Evolutionary conservation across 2,888 invertebrate species (phyloP), one percentile per base, ranked within the genome.

Genomic region (Chrysolina oricalcia): DNA sequence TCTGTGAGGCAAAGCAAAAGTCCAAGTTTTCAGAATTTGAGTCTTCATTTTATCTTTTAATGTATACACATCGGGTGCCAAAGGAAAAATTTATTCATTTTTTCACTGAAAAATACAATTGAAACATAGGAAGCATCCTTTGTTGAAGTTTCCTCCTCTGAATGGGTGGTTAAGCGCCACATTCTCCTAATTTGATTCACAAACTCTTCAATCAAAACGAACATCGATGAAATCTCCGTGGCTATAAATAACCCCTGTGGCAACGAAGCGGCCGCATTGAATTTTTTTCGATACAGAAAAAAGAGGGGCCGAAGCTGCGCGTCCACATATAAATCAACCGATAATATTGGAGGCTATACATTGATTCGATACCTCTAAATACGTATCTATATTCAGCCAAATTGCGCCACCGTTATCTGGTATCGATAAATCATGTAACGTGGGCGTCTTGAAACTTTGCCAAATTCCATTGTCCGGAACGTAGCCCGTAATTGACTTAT

Each of bases 401-500:
- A 86, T 86, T 85, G 86, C 82, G 82, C 81, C 81, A 77, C 76
- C 84, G 83, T 86, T 87, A 88, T 87, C 86, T 86, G 83, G 81
- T 80, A 80, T 81, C 80, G 83, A 84, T 88, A 88, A 87, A 88
- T 88, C 88, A 88, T 87, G 85, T 80, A 76, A 83, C 48, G 78
- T 83, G 86, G 85, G 85, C 87, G 86, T 87, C 87, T 88, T 88
- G 88, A 88, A 87, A 85, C 86, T 85, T 83, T 87, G 88, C 88
- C 88, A 88, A 88, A 86, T 87, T 85, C 86, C 86, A 87, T 87
- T 88, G 88, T 87, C 85, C 86, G 84, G 83, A 83, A 84, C 87
- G 83, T 80, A 82, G 81, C 83, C 84, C 85, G 87, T 88, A 88
- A 88, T 88, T 88, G 88, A 88, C 87, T 88, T 88, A 88, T 88